A percentile compares a stretch with the other conserved stretches of the same genome.
Conservation (phyloP, 2,888 invertebrate genomes). For the Tuta absoluta region DNA sequence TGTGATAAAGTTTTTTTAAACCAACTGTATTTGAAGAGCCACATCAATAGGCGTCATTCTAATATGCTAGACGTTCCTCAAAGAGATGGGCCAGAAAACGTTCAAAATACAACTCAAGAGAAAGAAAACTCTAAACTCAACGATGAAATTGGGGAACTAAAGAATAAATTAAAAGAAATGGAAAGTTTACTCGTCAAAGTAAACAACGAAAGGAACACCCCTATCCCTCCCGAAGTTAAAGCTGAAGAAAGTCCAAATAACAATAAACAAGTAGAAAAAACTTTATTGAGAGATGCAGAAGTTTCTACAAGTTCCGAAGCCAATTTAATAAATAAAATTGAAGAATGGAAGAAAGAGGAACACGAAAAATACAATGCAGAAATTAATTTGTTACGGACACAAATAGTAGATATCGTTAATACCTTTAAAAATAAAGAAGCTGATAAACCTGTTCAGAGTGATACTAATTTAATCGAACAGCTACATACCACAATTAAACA, state of each 20-base stretch:
- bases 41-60: constrained; percentile 82
- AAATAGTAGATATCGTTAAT: constrained; percentile 67
- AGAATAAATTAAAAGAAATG: constrained; percentile 74
- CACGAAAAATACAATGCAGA: constrained; percentile 78
- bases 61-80: constrained; percentile 57
- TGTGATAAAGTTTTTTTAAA: constrained; percentile 86
- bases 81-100: constrained; percentile 48
- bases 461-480: constrained; percentile 58
- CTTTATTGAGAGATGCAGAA: constrained; percentile 58
- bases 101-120: constrained; percentile 37
- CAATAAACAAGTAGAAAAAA: constrained; percentile 37
- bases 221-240: constrained; percentile 24
- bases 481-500: constrained; percentile 70
- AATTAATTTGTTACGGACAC: constrained; percentile 67
- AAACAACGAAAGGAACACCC: constrained; percentile 25
- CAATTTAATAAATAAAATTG: constrained; percentile 65
- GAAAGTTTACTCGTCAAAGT: constrained; percentile 49
- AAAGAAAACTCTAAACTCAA: constrained; percentile 83
- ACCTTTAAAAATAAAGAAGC: constrained; percentile 56
- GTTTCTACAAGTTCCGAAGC: constrained; percentile 59
- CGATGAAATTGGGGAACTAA: constrained; percentile 70
- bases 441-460: constrained; percentile 40
- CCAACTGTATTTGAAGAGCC: constrained; percentile 83
- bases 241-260: constrained; percentile 28
- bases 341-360: constrained; percentile 78